Base-by-base conservation (phyloP, 2,113 vertebrate species). In the Datnioides undecimradiatus region DNA sequence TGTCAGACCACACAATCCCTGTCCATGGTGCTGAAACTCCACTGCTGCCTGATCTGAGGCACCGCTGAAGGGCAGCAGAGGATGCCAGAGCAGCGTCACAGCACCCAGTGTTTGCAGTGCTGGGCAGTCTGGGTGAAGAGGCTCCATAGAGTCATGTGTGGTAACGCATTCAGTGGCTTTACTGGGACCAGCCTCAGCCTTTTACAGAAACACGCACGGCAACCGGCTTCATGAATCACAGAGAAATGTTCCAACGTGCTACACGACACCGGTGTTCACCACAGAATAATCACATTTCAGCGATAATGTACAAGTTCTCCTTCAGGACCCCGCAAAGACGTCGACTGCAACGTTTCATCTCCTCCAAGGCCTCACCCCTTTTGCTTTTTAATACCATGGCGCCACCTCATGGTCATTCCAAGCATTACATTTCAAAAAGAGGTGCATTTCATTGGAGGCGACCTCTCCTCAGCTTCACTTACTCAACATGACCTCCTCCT, bases 361-460 rank as follows among this genome's bases (percentile, higher is more conserved):
- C 46, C 45, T 27, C 69, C 8, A 12, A 16, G 34, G 46, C 87
- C 83, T 87, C 87, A 86, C 89, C 90, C 86, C 25, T 78, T 58
- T 83, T 78, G 12, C 38, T 84, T 79, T 77, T 14, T 59, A 16
- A 67, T 27, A 34, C 64, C 6, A 77, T 59, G 79, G 55, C 3
- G 13, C 90, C 92, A 68, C 83, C 91, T 63, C 13, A 21, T 87
- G 92, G 75, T 23, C 7, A 3, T 7, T 14, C 0, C 5, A 2
- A 10, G 3, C 29, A 78, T 52, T 83, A 64, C 78, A 84, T 11
- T 1, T 41, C 0, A 34, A 33, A 13, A 41, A 11, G 8, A 41
- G 2, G 16, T 49, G 21, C 27, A 2, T 1, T 14, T n/a, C n/a
- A n/a, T n/a, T n/a, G n/a, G n/a, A n/a, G n/a, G n/a, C n/a, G n/a